These are phyloP conservation scores for Dryobotodes eremita DNA, from an alignment of 2,888 invertebrate genomes.

Conservation along the genomic window DNA sequence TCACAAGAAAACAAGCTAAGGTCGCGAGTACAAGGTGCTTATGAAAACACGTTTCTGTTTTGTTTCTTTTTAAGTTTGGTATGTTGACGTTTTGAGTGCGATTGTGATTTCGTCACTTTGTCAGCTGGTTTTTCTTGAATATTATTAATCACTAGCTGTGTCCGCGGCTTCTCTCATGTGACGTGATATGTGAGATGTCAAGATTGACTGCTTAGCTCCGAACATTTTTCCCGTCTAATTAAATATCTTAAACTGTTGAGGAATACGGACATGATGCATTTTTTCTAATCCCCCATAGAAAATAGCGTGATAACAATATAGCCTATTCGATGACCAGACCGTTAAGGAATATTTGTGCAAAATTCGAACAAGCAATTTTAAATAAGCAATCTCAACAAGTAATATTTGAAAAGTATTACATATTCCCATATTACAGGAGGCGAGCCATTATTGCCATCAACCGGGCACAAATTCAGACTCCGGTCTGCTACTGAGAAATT, in stretches of 20 bases:
- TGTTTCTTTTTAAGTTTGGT: constrained; percentile 30
- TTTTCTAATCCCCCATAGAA: neutral
- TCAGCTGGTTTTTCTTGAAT: neutral
- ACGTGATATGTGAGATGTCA: neutral
- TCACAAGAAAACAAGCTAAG: constrained; percentile 63
- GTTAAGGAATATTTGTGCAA: neutral
- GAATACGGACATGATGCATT: neutral
- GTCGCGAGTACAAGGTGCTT: constrained; percentile 59
- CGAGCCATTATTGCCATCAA: too few species aligned
- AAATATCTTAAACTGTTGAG: neutral
- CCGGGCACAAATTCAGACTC: too few species aligned
- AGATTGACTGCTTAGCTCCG: neutral
- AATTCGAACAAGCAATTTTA: too few species aligned
- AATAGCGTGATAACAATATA: neutral
- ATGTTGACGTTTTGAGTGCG: neutral
- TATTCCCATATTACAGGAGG: too few species aligned
- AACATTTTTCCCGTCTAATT: neutral
- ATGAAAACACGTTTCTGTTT: constrained; percentile 45
- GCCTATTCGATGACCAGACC: neutral
- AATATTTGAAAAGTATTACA: neutral
- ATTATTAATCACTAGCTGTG: neutral
- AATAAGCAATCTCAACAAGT: neutral
- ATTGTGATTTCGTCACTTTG: neutral
- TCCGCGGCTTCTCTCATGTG: neutral
- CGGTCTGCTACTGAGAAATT: too few species aligned